These are phyloP conservation scores for Scomber colias DNA, from an alignment of 2,113 vertebrate genomes.

Conservation along the genomic window DNA sequence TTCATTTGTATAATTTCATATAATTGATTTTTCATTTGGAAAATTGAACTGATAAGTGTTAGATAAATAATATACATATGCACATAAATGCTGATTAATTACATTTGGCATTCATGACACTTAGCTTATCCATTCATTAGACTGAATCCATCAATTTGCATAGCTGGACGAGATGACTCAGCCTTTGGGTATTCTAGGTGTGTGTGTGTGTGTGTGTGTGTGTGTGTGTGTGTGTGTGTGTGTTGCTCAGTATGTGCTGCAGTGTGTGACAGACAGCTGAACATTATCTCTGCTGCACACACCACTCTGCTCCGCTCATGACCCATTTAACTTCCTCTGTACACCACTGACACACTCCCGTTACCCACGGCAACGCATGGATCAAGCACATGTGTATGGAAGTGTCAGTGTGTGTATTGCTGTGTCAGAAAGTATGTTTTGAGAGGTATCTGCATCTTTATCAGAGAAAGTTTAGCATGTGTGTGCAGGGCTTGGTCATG, in stretches of 20 bases:
- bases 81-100: slow-evolving; percentile 11
- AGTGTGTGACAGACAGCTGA: slow-evolving; percentile 45
- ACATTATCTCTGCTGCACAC: slow-evolving; percentile 64
- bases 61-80: no score
- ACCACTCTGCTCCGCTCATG: slow-evolving; percentile 50
- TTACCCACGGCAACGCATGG: slow-evolving; percentile 44
- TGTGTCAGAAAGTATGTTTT: background rate
- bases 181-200: background rate
- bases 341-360: slow-evolving; percentile 24
- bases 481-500: background rate
- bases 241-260: background rate
- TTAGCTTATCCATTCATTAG: slow-evolving; percentile 17
- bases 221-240: background rate
- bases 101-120: slow-evolving; percentile 11
- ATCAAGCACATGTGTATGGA: slow-evolving; percentile 4
- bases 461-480: background rate
- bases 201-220: slow-evolving; percentile 6
- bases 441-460: background rate
- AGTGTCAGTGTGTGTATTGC: background rate
- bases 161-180: slow-evolving; percentile 34
- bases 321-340: slow-evolving; percentile 64
- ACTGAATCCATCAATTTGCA: slow-evolving; percentile 37
- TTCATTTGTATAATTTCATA: no score
- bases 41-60: no score
- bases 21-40: no score